Conservation (phyloP, 1,140 invertebrate genomes). For the Lasioglossum baleicum region DNA sequence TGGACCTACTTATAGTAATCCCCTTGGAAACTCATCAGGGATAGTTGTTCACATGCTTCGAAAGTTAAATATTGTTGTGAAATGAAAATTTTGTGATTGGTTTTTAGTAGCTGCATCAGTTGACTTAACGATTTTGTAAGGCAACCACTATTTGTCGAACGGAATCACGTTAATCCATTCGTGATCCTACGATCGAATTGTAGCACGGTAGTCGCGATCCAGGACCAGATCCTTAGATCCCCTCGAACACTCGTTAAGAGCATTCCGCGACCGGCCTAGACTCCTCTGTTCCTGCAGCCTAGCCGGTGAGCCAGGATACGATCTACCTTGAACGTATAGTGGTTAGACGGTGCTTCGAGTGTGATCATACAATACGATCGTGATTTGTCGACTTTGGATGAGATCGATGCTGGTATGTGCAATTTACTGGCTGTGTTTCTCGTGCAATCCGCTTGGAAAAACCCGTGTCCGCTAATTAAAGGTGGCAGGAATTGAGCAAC, state of each 20-base stretch:
- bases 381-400: conserved; percentile 51
- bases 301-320: conserved; percentile 42
- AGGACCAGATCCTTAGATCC: conserved; percentile 55
- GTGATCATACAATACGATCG: conserved; percentile 51
- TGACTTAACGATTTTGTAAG: conserved; percentile 61
- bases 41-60: no score
- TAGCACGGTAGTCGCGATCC: conserved; percentile 44
- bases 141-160: conserved; percentile 60
- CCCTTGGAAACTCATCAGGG: no score
- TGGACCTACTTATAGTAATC: no score
- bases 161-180: conserved; percentile 63
- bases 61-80: no score
- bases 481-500: background rate
- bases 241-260: conserved; percentile 58
- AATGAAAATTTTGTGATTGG: background rate
- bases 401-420: conserved; percentile 28
- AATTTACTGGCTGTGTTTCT: conserved; percentile 25
- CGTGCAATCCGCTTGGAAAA: background rate
- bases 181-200: conserved; percentile 55
- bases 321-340: conserved; percentile 35
- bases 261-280: conserved; percentile 47
- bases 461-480: conserved; percentile 19
- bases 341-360: conserved; percentile 42
- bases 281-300: conserved; percentile 21
- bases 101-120: background rate